Base-by-base conservation (phyloP, 2,797 vertebrate genomes). In the Calcarius lapponicus region DNA sequence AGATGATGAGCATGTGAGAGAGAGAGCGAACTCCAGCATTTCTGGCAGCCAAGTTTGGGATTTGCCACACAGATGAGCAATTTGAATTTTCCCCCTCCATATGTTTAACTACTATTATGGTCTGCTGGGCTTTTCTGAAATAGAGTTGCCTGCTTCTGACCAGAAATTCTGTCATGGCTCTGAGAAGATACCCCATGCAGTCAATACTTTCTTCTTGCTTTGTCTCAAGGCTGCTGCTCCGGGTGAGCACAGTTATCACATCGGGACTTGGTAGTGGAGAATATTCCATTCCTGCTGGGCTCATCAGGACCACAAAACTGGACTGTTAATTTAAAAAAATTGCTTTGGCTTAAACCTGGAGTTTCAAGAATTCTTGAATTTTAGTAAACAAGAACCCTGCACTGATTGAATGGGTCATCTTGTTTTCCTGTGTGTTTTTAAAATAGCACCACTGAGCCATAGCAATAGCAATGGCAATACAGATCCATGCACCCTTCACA, bases 281-380 rank as follows among this genome's bases (percentile, higher is more conserved):
- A 84, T 48, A 62, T 95, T 95, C 94, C 65, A 94, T 95, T 93
- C 87, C 81, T 61, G 20, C 70, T 92, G 70, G 70, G 69, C 58
- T 92, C 0, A 0, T 91, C 91, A 94, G 87, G 70, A 93, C 66
- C 62, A 74, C 69, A 69, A 92, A 93, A 88, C 13, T 0, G 0
- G 72, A 80, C 78, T 45, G 69, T 71, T 86, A 94, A 88, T 86
- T 65, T 1, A 20, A 82, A 58, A 71, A 67, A 93, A 54, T 40
- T 42, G 26, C 28, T 79, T 86, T 90, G 73, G 62, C 73, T 88
- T 79, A 79, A 62, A 60, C 24, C 4, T 18, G 1, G 42, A 62
- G 19, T 84, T 86, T 81, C 64, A 92, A 25, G 34, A 88, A 43
- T 71, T 75, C 21, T 67, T 86, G 66, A 70, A 78, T 93, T 92